These are phyloP conservation scores for Bolinopsis microptera DNA, from an alignment of 37 sponge, comb jelly and placozoan species.

Conservation along the genomic window DNA sequence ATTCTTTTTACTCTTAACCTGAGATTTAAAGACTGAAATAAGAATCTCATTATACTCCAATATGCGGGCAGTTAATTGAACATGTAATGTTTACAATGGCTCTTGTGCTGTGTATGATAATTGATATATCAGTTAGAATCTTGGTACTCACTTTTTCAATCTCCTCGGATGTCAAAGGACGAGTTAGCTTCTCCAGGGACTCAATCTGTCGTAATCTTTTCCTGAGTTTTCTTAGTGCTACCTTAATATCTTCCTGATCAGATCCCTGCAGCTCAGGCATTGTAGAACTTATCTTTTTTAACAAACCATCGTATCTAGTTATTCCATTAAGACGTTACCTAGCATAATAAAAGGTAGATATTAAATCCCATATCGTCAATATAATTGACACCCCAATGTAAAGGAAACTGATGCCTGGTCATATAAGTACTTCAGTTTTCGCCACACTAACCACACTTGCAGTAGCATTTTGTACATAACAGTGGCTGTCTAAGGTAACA, in stretches of 20 bases:
- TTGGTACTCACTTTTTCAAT: not conserved
- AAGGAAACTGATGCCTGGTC: too few relatives aligned
- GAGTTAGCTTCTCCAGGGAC: not conserved
- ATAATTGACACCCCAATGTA: too few relatives aligned
- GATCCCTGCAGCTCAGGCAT: not conserved
- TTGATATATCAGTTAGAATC: not conserved
- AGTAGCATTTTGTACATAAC: too few relatives aligned
- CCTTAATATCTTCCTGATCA: not conserved
- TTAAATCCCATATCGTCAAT: too few relatives aligned
- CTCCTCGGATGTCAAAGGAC: not conserved
- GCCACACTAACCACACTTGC: too few relatives aligned
- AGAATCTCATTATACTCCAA: not conserved
- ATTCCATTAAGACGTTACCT: too few relatives aligned
- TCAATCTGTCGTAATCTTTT: constrained; percentile 32
- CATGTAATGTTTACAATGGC: too few relatives aligned
- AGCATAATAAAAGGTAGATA: too few relatives aligned
- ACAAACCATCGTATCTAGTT: too few relatives aligned
- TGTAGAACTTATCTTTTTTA: too few relatives aligned
- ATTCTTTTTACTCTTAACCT: constrained; percentile 6
- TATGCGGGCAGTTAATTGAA: not conserved
- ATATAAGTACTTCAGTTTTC: too few relatives aligned
- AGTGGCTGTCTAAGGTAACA: too few relatives aligned
- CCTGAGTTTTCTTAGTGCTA: not conserved
- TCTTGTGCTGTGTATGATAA: not conserved
- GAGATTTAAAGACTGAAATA: not conserved